Base-by-base conservation (phyloP, 2,113 vertebrate genomes). In the Acinonyx jubatus region DNA sequence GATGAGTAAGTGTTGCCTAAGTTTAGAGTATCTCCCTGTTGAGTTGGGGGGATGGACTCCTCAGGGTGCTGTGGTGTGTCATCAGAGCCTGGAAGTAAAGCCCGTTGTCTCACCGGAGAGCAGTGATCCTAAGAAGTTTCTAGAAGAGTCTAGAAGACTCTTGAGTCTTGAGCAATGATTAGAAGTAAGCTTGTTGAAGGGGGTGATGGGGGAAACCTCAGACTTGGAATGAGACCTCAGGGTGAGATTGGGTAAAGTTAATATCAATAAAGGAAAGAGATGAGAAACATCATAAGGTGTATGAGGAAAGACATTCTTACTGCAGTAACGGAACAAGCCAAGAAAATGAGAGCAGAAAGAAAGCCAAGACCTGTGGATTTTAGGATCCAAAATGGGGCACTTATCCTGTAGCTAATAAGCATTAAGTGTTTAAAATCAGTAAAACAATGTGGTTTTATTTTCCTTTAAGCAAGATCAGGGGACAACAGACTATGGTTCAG, bases 221-320 rank as follows among this genome's bases (percentile, higher is more conserved):
- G 71, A 61, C 31, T 50, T 89, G 23, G 36, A 80, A 36, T 13
- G 2, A 25, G 19, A 68, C 36, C 14, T 18, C 4, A 8, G 33
- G 16, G 1, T 50, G 5, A 48, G 36, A 48, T 27, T 52, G 27
- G 52, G 21, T 69, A 36, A 21, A 82, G 68, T 5, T 16, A 50
- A 50, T 19, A 10, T 76, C 18, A 25, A 25, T 2, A 63, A 38
- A 21, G 11, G 8, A 25, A 36, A 45, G 41, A 15, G 1, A 10
- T 36, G 19, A n/a, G 27, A 13, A 69, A 48, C n/a, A 13, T 50
- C 21, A 1, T 11, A 11, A 7, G 16, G 71, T 5, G 0, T 36
- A 11, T 2, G 7, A 13, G 19, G 66, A 79, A 50, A n/a, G 38
- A 11, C 12, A 0, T 25, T 52, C 11, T 18, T 9, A 1, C 1